Evolutionary conservation across 2,113 vertebrate genomes (phyloP), one percentile per base, ranked within the genome.

Genomic region (Hemiscyllium ocellatum): DNA sequence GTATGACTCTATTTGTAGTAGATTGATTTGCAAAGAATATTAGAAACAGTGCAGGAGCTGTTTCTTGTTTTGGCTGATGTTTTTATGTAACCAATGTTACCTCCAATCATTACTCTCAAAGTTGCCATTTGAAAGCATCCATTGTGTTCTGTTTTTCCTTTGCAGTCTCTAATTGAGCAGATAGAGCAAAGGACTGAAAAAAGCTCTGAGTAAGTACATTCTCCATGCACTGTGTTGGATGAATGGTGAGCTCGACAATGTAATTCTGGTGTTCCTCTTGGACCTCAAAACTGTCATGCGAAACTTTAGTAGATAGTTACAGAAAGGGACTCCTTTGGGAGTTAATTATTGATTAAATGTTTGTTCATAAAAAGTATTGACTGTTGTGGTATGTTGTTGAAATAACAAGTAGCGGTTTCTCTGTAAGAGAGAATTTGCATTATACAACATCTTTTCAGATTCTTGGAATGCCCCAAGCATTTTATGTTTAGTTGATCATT

Each of bases 131-230:
- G 61, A n/a, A 66, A 37, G 29, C 85, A 19, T 86, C 50, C 70
- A 26, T 37, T 93, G 20, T 85, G 91, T 3, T 95, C 22, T 93
- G 96, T 24, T 87, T 26, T 89, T 42, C 96, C 96, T 97, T 95
- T 96, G 78, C 97, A 99, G 99, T 98, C 98, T 61, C 97, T 99
- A 91, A 99, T 99, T 97, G 99, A 99, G 96, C 99, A 99, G 97
- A 98, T 99, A 95, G 99, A 99, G 95, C 98, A 99, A 96, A 98
- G 99, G 95, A 97, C 99, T 85, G 98, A 98, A 97, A 99, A 98
- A 96, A 98, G 99, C 96, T 98, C 98, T 76, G 99, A 99, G 99
- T 99, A 96, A 98, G 99, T 99, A 97, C 95, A 22, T 96, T 65
- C 17, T 50, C 13, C 50, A 65, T 90, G 87, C 52, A 90, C 3